phyloP scores from a whole-genome alignment of 2,113 vertebrate genomes.

The Zingel zingel region DNA sequence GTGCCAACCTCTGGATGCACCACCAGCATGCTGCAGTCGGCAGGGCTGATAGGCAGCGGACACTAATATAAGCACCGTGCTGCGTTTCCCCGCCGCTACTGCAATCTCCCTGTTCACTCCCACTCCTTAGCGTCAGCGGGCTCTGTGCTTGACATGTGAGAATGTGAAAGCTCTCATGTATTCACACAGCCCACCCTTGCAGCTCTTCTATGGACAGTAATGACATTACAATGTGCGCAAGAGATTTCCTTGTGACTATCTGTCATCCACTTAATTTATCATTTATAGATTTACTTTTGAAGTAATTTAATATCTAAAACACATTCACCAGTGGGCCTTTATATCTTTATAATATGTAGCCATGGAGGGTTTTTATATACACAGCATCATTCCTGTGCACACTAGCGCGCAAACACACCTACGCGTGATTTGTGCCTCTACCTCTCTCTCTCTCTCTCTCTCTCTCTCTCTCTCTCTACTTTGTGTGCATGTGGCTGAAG shows the following conservation, averaged over 20 bases:
- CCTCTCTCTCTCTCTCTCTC: slow-evolving; percentile 40
- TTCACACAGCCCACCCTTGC: slow-evolving; percentile 24
- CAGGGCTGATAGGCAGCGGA: neutral
- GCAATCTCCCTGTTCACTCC: neutral
- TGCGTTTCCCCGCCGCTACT: neutral
- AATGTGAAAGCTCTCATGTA: slow-evolving; percentile 48
- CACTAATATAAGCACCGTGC: slow-evolving; percentile 9
- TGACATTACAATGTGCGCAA: slow-evolving; percentile 63
- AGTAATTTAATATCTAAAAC: slow-evolving; percentile 75
- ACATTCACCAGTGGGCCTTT: slow-evolving; percentile 29
- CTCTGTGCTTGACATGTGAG: slow-evolving; percentile 43
- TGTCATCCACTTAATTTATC: slow-evolving; percentile 72
- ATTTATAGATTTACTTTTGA: slow-evolving; percentile 76
- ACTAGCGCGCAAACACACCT: slow-evolving; percentile 29
- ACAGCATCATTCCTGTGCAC: slow-evolving; percentile 17
- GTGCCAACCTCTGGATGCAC: slow-evolving; percentile 39
- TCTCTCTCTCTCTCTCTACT: slow-evolving; percentile 51
- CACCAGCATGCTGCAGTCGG: neutral
- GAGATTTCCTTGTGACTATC: slow-evolving; percentile 48
- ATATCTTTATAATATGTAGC: slow-evolving; percentile 47
- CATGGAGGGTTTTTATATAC: slow-evolving; percentile 16
- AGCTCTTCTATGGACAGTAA: slow-evolving; percentile 55
- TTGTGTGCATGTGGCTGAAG: slow-evolving; percentile 57
- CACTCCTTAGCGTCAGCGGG: slow-evolving; percentile 2
- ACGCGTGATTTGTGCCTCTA: slow-evolving; percentile 43